A percentile compares a stretch with the other conserved stretches of the same genome.
Evolutionary conservation across 2,113 vertebrate species (phyloP).

Genomic region (Donacobius atricapilla): DNA sequence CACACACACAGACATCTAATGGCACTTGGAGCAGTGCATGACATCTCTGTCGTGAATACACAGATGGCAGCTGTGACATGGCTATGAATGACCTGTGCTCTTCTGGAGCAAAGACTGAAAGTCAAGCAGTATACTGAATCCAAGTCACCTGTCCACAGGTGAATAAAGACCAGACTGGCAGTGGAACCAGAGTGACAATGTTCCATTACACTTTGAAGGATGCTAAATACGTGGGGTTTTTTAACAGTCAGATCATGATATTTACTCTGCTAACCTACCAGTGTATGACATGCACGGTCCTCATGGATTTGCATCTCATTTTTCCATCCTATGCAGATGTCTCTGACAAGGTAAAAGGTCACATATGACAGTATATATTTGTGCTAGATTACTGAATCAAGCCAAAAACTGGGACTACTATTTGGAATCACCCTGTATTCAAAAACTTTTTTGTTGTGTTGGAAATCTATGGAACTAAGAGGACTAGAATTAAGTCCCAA

Average conservation of each 20-base stretch:
- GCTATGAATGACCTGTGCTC: neutral
- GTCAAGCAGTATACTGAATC: neutral
- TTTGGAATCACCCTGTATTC: neutral
- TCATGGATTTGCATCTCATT: neutral
- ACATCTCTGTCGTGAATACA: neutral
- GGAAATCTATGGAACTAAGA: neutral
- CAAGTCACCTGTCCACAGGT: neutral
- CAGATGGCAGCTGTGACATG: neutral
- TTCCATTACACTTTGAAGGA: neutral
- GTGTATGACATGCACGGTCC: neutral
- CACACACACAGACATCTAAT: neutral
- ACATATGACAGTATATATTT: neutral
- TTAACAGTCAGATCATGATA: neutral
- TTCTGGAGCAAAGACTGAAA: neutral
- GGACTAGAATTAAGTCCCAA: neutral
- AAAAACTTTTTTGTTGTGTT: neutral
- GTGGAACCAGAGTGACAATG: neutral
- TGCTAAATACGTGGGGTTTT: neutral
- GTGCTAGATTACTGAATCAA: neutral
- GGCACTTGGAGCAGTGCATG: accelerated
- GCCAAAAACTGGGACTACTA: neutral
- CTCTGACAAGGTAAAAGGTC: neutral
- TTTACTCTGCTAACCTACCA: neutral
- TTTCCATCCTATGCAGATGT: neutral
- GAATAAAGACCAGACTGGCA: neutral